phyloP scores from a whole-genome alignment of 1,140 invertebrate species.

The Platorchestia sp. region DNA sequence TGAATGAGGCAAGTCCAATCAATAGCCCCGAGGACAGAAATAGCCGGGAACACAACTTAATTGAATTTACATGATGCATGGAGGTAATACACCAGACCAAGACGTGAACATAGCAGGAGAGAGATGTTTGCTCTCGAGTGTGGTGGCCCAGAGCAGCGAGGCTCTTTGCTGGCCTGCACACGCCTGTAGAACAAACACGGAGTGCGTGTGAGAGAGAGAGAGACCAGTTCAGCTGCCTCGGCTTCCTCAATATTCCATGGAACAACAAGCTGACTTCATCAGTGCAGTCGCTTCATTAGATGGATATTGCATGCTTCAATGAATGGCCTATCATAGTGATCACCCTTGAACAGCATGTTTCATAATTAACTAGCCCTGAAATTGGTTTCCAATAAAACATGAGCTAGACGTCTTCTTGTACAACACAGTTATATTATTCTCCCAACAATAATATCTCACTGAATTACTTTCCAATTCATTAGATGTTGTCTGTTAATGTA shows the following conservation, averaged over 20 bases:
- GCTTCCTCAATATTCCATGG: conserved; percentile 12
- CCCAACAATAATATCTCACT: background rate
- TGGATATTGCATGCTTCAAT: background rate
- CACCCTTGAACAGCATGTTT: background rate
- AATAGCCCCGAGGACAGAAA: background rate
- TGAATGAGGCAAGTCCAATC: background rate
- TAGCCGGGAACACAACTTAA: background rate
- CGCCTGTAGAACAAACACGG: conserved; percentile 37
- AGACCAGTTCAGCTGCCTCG: background rate
- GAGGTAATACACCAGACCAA: background rate
- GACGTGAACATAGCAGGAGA: background rate
- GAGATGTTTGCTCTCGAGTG: conserved; percentile 18
- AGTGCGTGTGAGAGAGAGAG: background rate
- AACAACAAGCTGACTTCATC: background rate
- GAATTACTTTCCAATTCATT: background rate
- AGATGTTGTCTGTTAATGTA: background rate
- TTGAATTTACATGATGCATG: conserved; percentile 1
- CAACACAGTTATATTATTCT: background rate
- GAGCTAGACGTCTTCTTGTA: background rate
- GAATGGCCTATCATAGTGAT: background rate
- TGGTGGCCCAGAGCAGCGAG: background rate
- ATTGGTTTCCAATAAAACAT: background rate
- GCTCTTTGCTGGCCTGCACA: conserved; percentile 18
- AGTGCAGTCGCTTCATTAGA: background rate
- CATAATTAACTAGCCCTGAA: background rate